A percentile compares a stretch with the other conserved stretches of the same genome.
These are phyloP conservation scores for Argyresthia goedartella DNA, from an alignment of 2,888 invertebrate species.

Conservation along the genomic window DNA sequence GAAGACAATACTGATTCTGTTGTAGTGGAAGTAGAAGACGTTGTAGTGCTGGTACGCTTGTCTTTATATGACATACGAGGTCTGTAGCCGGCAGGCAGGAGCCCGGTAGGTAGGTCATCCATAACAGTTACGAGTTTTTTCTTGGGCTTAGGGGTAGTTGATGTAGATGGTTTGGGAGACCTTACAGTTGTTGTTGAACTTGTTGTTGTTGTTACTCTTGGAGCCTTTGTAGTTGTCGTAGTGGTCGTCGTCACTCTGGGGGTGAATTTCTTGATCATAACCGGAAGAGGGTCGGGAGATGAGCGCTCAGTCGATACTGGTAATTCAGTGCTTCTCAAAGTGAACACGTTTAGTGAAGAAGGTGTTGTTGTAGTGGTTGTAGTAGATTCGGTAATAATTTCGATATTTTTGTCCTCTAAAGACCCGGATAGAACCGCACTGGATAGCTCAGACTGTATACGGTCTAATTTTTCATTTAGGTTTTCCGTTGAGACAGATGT, in stretches of 20 bases:
- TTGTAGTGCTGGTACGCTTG: constrained; percentile 63
- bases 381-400: constrained; percentile 71
- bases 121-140: constrained; percentile 62
- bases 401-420: constrained; percentile 78
- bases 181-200: constrained; percentile 12
- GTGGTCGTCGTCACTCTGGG: constrained; percentile 44
- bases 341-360: constrained; percentile 52
- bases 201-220: constrained; percentile 16
- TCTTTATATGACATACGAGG: constrained; percentile 64
- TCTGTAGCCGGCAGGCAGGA: constrained; percentile 76
- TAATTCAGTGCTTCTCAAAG: constrained; percentile 59
- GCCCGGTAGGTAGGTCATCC: constrained; percentile 69
- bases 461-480: constrained; percentile 87
- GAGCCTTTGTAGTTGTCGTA: constrained; percentile 10
- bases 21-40: constrained; percentile 30
- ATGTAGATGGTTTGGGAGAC: constrained; percentile 16
- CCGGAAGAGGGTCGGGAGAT: constrained; percentile 71
- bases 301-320: constrained; percentile 63
- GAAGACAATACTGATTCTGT: constrained; percentile 20
- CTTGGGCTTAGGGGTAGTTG: constrained; percentile 56
- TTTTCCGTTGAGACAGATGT: constrained; percentile 80
- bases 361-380: constrained; percentile 37
- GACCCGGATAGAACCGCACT: constrained; percentile 82
- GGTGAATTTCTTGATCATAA: constrained; percentile 76
- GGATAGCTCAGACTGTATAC: constrained; percentile 87